Conservation (phyloP, 2,113 vertebrate species). For the Menura novaehollandiae region DNA sequence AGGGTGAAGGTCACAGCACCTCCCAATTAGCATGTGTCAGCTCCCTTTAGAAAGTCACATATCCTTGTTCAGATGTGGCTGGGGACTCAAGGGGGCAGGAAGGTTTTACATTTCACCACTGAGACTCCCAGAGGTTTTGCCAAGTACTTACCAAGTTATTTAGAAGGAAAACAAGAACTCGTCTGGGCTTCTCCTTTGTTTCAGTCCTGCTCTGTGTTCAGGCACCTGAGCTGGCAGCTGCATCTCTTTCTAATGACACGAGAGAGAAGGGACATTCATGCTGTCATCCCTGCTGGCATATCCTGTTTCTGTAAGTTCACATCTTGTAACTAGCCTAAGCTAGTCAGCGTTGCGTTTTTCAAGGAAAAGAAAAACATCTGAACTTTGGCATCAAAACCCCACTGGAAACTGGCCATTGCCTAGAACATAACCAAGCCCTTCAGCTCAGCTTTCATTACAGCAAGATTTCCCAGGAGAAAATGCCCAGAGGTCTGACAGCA, state of each 20-base stretch:
- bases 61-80: neutral
- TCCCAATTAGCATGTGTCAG: neutral
- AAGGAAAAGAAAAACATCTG: neutral
- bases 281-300: slow-evolving; percentile 28
- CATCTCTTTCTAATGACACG: neutral
- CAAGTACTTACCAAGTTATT: slow-evolving; percentile 48
- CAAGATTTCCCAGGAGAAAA: neutral
- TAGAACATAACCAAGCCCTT: neutral
- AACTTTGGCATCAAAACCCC: slow-evolving; percentile 32
- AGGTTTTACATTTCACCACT: slow-evolving; percentile 39
- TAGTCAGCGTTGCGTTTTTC: neutral
- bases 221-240: slow-evolving; percentile 50
- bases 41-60: slow-evolving; percentile 1
- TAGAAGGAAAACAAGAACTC: slow-evolving; percentile 43
- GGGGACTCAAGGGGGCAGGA: neutral
- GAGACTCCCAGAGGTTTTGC: slow-evolving; percentile 21
- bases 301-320: slow-evolving; percentile 35
- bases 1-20: rapidly evolving
- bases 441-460: neutral
- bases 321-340: slow-evolving; percentile 17
- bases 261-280: slow-evolving; percentile 32
- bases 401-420: neutral
- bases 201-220: neutral
- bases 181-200: slow-evolving; percentile 36
- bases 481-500: neutral